Conservation (phyloP, 2,797 vertebrate genomes). For the Alosa sapidissima region DNA sequence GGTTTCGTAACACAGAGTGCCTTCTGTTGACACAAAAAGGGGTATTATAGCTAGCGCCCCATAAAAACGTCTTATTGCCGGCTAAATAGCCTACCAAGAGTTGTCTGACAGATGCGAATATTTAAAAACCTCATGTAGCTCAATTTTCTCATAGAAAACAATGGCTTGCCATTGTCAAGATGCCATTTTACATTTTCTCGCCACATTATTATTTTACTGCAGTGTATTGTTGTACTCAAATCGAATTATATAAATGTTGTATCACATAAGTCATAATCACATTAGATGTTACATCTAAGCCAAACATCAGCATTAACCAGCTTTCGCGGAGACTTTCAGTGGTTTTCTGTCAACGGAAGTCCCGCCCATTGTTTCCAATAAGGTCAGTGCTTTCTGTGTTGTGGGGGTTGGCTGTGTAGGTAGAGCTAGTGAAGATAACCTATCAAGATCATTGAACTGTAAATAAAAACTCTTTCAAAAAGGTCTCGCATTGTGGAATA, state of each 20-base stretch:
- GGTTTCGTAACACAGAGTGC: too few relatives aligned
- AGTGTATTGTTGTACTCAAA: neutral
- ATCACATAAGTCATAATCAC: neutral
- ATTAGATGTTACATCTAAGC: neutral
- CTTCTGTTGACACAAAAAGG: too few relatives aligned
- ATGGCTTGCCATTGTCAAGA: too few relatives aligned
- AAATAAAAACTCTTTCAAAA: constrained; percentile 17
- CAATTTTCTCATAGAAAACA: too few relatives aligned
- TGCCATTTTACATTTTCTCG: too few relatives aligned
- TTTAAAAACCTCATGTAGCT: too few relatives aligned
- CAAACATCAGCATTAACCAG: neutral
- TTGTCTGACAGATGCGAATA: too few relatives aligned
- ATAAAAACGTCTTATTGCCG: too few relatives aligned
- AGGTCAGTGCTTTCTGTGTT: constrained; percentile 43
- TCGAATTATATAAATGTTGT: neutral
- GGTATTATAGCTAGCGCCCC: too few relatives aligned
- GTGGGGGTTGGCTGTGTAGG: constrained; percentile 28
- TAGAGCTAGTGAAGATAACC: constrained; percentile 47
- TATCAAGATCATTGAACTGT: constrained; percentile 49
- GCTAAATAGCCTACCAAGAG: too few relatives aligned
- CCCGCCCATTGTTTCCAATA: constrained; percentile 43
- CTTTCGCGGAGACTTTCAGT: neutral
- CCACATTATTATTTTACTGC: too few relatives aligned
- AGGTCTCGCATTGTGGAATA: constrained; percentile 36
- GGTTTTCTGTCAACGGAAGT: constrained; percentile 22